Percentiles rank a stretch among this genome's conserved stretches.
Evolutionary conservation across 2,888 invertebrate species (phyloP).

Genomic region (Dynastes maya): DNA sequence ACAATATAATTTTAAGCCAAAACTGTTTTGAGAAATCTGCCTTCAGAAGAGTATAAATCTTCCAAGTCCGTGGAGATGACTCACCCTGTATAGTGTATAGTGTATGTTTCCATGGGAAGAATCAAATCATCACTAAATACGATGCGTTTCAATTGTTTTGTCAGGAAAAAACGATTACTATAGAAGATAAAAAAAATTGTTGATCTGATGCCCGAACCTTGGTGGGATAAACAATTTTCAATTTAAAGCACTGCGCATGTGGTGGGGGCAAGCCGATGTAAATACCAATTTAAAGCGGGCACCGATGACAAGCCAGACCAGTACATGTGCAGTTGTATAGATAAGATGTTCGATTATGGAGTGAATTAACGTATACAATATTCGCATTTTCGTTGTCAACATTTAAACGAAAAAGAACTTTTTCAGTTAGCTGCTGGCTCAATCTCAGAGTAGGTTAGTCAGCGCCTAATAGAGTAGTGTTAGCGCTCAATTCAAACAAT

Average conservation of each 20-base stretch:
- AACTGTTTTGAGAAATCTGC: too few species aligned
- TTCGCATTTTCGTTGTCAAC: conserved; percentile 26
- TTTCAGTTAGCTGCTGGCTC: conserved; percentile 67
- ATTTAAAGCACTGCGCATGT: conserved; percentile 1
- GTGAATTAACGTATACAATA: conserved; percentile 6
- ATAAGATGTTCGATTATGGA: conserved; percentile 25
- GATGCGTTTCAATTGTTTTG: too few species aligned
- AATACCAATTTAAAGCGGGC: conserved; percentile 45
- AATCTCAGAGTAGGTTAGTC: conserved; percentile 77
- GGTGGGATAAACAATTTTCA: conserved; percentile 27
- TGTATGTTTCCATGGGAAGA: too few species aligned
- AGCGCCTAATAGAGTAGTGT: conserved; percentile 62
- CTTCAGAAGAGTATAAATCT: too few species aligned
- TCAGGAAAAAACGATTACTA: too few species aligned
- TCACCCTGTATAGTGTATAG: too few species aligned
- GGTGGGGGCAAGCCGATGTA: conserved; percentile 33
- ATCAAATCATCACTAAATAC: too few species aligned
- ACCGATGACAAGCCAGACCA: conserved; percentile 19
- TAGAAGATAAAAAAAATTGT: too few species aligned
- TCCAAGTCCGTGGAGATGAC: too few species aligned
- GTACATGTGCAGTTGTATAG: conserved; percentile 18
- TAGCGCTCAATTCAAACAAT: conserved; percentile 53
- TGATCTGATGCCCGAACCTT: not conserved
- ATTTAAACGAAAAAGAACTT: conserved; percentile 41
- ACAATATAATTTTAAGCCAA: too few species aligned